Evolutionary conservation across 92 coral and sea anemone species (phyloP).

Genomic region (Zoanthus sansibaricus): DNA sequence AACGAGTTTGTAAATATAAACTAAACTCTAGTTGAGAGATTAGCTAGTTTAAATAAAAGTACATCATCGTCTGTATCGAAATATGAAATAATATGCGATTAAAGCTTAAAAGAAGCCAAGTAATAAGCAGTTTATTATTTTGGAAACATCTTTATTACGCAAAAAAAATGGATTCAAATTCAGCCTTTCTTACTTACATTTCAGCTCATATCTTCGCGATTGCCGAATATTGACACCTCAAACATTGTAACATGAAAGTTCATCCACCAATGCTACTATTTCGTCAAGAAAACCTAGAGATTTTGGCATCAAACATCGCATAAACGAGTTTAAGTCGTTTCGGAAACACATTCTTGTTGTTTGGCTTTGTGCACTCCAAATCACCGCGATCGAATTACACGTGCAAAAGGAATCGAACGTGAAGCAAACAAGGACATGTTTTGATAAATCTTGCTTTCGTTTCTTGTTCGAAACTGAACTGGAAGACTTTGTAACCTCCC

Average conservation of each 20-base stretch:
- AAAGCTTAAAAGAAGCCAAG: not conserved
- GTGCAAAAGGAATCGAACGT: conserved; percentile 15
- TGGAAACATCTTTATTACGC: not conserved
- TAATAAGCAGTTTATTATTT: conserved; percentile 7
- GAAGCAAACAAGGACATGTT: conserved; percentile 13
- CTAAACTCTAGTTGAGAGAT: not conserved
- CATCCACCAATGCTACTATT: conserved; percentile 21
- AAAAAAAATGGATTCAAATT: not conserved
- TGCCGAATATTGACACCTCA: conserved; percentile 11
- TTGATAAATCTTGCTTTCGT: conserved; percentile 13
- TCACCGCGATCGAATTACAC: conserved; percentile 23
- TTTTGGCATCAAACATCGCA: conserved; percentile 23
- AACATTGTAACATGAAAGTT: conserved; percentile 4
- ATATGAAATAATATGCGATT: not conserved
- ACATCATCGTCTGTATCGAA: not conserved
- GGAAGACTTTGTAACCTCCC: conserved; percentile 19
- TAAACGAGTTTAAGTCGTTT: conserved; percentile 18
- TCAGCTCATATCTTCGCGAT: conserved; percentile 24
- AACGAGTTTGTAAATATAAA: not conserved
- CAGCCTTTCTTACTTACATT: conserved; percentile 11
- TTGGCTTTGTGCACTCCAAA: conserved; percentile 22
- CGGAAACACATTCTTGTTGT: not conserved
- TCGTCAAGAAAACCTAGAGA: conserved; percentile 12
- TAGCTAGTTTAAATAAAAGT: conserved; percentile 2
- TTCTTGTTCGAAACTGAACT: conserved; percentile 2